Evolutionary conservation across 2,113 vertebrate genomes (phyloP).

Genomic region (Pterocles orientalis): DNA sequence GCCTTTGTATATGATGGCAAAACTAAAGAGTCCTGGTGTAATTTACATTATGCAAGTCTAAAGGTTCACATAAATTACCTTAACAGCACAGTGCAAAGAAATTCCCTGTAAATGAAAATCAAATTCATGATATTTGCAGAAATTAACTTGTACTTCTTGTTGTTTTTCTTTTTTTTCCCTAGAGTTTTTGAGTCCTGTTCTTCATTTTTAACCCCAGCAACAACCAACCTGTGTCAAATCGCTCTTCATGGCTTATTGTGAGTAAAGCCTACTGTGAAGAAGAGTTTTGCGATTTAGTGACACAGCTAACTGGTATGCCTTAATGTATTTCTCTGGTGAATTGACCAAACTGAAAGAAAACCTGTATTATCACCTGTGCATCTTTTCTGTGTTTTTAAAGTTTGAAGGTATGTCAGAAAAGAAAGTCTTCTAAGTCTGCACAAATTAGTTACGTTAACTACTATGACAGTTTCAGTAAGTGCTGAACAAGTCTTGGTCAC

Average conservation of each 20-base stretch:
- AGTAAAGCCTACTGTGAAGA: background rate
- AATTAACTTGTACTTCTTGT: background rate
- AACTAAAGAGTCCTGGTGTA: background rate
- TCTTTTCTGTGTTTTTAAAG: background rate
- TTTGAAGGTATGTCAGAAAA: background rate
- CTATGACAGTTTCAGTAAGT: background rate
- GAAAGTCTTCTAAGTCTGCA: background rate
- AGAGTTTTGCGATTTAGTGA: background rate
- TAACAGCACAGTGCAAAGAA: background rate
- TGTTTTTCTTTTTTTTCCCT: background rate
- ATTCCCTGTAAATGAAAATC: background rate
- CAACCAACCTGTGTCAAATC: background rate
- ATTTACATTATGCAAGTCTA: background rate
- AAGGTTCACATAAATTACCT: background rate
- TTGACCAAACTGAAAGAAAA: background rate
- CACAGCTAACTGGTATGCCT: background rate
- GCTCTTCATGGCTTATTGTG: background rate
- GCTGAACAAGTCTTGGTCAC: background rate
- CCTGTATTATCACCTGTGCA: fast-evolving
- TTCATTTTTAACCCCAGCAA: background rate
- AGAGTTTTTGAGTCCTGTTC: background rate
- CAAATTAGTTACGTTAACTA: background rate
- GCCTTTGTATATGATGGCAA: background rate
- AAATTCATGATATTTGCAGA: background rate
- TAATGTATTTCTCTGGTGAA: background rate